Evolutionary conservation across 92 coral and sea anemone genomes (phyloP).

Genomic region (Pocillopora meandrina): DNA sequence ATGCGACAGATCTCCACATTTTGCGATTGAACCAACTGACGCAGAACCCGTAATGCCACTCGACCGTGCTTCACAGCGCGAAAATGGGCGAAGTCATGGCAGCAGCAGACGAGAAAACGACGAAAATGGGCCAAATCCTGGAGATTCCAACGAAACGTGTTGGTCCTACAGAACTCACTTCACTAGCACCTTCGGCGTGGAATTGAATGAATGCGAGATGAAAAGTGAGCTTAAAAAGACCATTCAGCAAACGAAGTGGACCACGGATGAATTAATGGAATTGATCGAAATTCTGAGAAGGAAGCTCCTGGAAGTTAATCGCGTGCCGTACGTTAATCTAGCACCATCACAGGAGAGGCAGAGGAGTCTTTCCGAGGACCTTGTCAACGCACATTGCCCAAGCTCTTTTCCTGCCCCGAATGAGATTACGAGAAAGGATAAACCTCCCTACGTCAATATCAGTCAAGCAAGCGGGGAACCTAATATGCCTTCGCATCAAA

Average conservation of each 20-base stretch:
- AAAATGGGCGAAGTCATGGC: not conserved
- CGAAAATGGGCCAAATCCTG: not conserved
- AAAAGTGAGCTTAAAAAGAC: conserved; percentile 10
- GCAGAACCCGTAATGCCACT: not conserved
- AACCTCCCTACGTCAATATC: conserved; percentile 15
- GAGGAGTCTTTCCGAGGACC: not conserved
- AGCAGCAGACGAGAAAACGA: not conserved
- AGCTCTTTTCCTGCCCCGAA: not conserved
- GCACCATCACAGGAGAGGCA: not conserved
- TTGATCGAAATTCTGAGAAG: conserved; percentile 13
- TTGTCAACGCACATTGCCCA: not conserved
- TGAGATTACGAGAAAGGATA: not conserved
- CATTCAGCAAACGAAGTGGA: conserved; percentile 21
- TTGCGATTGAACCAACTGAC: not conserved
- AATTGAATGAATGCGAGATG: not conserved
- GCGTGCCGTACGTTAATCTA: conserved; percentile 4
- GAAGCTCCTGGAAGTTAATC: not conserved
- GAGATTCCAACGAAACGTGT: not conserved
- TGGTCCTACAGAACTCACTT: not conserved
- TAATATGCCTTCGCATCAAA: not conserved
- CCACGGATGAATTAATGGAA: conserved; percentile 32
- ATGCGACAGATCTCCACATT: not conserved
- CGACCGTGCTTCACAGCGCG: not conserved
- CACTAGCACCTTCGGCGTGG: not conserved
- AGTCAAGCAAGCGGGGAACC: no score